Base-by-base conservation (phyloP, 1,140 invertebrate species). In the Drosophila quadrilineata region DNA sequence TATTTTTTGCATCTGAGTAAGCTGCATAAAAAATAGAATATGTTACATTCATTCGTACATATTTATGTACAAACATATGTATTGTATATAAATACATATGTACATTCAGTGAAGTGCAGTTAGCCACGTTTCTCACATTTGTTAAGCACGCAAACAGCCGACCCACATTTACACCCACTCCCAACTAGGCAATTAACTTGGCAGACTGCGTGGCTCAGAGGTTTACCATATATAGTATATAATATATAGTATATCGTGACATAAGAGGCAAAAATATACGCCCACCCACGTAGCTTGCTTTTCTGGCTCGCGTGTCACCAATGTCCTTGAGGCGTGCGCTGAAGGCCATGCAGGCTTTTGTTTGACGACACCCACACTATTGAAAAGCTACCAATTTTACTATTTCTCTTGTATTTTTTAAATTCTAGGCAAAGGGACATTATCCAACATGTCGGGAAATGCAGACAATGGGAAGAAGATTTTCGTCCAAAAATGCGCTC, bases 381-480 rank as follows among this genome's bases (percentile, higher is more conserved):
- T 31, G 38, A 40, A 17, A 48, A 3, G 24, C 28, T n/a, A n/a
- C 31, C 29, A 49, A 36, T n/a, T 31, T 59, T 21, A 60, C 40
- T 45, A 26, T 31, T 4, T 40, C 9, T 21, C 35, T 28, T 50
- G 8, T 3, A 2, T 33, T 33, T 17, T 12, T 26, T 21, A n/a
- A n/a, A 35, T 48, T 41, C 21, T 46, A 66, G 63, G 2, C 10
- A 9, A 24, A 8, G n/a, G n/a, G n/a, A n/a, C 16, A 33, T 49
- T 16, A 28, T 43, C 6, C 17, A 74, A 22, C 0, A 84, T 84
- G 77, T 60, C 63, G 69, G 94, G 35, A 4, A 70, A 98, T 92
- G 91, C 92, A 60, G 95, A 96, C 57, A 97, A 97, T 84, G 97
- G 97, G 62, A 97, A 97, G 90, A 97, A 95, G 91, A 87, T 98